Base-by-base conservation (phyloP, 2,113 vertebrate species). In the Dipodomys ordii region DNA sequence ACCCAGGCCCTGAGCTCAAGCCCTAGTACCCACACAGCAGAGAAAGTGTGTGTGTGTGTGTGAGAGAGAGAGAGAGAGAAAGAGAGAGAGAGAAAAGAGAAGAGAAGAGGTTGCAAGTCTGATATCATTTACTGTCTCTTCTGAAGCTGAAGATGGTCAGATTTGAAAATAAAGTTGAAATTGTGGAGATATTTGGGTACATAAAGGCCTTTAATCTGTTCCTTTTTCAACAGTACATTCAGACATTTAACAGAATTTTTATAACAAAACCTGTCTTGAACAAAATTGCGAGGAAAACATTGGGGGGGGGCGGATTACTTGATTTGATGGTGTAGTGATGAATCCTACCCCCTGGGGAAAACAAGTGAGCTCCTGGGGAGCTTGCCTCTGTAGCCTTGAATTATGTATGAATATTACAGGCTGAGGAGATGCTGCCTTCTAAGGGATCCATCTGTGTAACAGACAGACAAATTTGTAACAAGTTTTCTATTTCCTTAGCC, bases 391-490 rank as follows among this genome's bases (percentile, higher is more conserved):
- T 73, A 74, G 74, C 68, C 88, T 95, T 95, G 95, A 96, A 94
- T 93, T 97, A 96, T 94, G 67, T 94, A 92, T 96, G 88, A 95
- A 68, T 94, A 94, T 93, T 93, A 79, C 87, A 95, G 81, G 68
- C 44, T 91, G 87, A 80, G 93, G 88, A 95, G 88, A 85, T 84
- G 72, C 25, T 81, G 90, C 86, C 71, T 90, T 83, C 79, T 77
- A 94, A 76, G 71, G 85, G 65, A 94, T 92, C 93, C 64, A 1
- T 96, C 92, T 93, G 85, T 83, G 44, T 90, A 90, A 95, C 49
- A 93, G 72, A 95, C 35, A 93, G 72, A 94, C 68, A 82, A 62
- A 83, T 94, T 82, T 82, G 27, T 87, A 95, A 73, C 67, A 91
- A 32, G 46, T 23, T 77, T 77, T 87, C 49, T 81, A 9, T 93